These are phyloP conservation scores for Calliopsis andreniformis DNA, from an alignment of 1,140 invertebrate species.

Conservation along the genomic window DNA sequence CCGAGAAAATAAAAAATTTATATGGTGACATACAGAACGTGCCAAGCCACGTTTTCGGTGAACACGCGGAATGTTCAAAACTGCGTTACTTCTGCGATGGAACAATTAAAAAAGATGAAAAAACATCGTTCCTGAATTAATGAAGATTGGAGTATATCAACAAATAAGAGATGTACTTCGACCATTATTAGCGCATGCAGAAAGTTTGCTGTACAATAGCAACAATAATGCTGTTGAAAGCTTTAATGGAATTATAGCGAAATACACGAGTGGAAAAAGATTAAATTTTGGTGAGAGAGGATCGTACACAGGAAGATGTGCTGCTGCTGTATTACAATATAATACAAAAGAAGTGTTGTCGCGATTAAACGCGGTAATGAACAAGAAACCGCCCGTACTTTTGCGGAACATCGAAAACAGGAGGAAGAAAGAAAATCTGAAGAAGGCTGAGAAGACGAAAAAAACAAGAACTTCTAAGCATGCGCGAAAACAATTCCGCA, in stretches of 20 bases:
- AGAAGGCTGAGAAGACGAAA: no score
- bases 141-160: constrained; percentile 40
- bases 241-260: constrained; percentile 71
- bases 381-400: background rate
- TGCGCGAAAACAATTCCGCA: no score
- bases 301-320: constrained; percentile 18
- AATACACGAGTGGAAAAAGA: constrained; percentile 58
- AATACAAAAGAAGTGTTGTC: constrained; percentile 14
- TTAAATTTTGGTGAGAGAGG: constrained; percentile 29
- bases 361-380: background rate
- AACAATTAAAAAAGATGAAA: constrained; percentile 28
- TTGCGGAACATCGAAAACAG: no score
- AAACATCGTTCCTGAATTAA: constrained; percentile 59
- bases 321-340: constrained; percentile 20
- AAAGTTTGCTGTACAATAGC: constrained; percentile 70
- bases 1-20: no score
- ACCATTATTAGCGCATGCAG: constrained; percentile 47
- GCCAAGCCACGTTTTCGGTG: constrained; percentile 73
- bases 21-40: constrained; percentile 67
- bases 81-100: no score
- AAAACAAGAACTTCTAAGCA: no score
- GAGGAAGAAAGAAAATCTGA: background rate
- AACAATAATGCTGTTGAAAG: constrained; percentile 77
- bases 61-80: constrained; percentile 70
- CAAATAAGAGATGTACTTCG: constrained; percentile 39